Evolutionary conservation across 2,888 invertebrate species (phyloP), one percentile per base, ranked within the genome.

Genomic region (Eustalomyia histrio): DNA sequence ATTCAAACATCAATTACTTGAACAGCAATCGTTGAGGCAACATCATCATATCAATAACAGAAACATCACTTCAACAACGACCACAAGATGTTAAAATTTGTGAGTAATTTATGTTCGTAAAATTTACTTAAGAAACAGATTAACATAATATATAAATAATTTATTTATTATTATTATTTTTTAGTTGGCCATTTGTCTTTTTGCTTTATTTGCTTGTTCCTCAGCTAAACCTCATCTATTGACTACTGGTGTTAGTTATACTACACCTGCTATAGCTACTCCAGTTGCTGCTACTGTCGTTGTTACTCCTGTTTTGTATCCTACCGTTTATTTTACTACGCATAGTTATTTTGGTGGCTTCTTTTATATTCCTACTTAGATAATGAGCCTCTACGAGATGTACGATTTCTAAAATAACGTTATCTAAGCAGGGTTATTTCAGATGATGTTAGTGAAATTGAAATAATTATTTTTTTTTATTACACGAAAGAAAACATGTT

Each of bases 191-290:
- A 16, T 83, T 65, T 82, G 60, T 39, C 43, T 82, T 58, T 58
- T 82, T 43, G 75, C 69, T 47, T 4, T 76, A 39, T 39, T 79
- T n/a, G 72, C 82, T 57, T 18, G 17, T 29, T 72, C 21, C 17
- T 50, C 76, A 12, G 79, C 75, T 47, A 83, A 83, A 35, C 82
- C 83, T 12, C 82, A 79, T 47, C 43, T 83, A 18, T 39, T 83
- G 12, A 60, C 78, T 16, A 72, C 80, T 7, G 74, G 61, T 43
- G 17, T 73, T 0, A 76, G 55, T 16, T 80, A 76, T 65, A 79
- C 72, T 21, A 39, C 76, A 18, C 80, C 80, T 12, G 72, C 50
- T 14, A 29, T 74, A 21, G 65, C 57, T 17, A 35, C 63, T 9
- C 39, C 76, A 7, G 72, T 61, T 12, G 50, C 72, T 10, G 60